Conservation (phyloP, 1,140 invertebrate species). For the Drosophila nasuta region DNA sequence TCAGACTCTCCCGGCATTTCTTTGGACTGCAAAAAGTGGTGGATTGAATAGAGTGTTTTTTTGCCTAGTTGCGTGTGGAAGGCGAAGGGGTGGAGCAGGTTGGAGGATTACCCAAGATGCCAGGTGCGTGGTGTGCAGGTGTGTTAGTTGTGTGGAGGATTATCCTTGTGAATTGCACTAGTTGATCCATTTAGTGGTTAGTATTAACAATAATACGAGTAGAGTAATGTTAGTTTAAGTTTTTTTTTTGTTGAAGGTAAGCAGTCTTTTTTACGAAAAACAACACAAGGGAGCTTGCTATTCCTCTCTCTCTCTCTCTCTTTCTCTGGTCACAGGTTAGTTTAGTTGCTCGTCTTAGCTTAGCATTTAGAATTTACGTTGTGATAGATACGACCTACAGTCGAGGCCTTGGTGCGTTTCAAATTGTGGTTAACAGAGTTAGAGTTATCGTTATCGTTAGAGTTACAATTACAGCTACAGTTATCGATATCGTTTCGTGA, state of each 20-base stretch:
- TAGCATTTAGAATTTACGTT: conserved; percentile 25
- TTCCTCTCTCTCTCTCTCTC: neutral
- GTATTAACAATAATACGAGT: conserved; percentile 1
- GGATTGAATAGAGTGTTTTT: neutral
- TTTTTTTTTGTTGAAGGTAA: conserved; percentile 24
- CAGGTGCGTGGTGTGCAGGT: conserved; percentile 12
- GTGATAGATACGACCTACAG: conserved; percentile 17
- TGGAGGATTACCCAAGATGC: conserved; percentile 12
- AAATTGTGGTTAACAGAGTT: conserved; percentile 15
- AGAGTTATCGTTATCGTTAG: conserved; percentile 6
- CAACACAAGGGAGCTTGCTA: conserved; percentile 8
- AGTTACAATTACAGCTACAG: neutral
- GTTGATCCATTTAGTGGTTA: neutral
- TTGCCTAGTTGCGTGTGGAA: neutral
- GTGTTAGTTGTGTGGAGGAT: neutral
- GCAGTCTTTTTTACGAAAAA: conserved; percentile 34
- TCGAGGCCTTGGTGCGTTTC: conserved; percentile 11
- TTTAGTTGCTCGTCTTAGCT: conserved; percentile 22
- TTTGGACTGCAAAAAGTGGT: conserved; percentile 50
- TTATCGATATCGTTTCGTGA: conserved; percentile 1
- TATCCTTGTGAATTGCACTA: conserved; percentile 2
- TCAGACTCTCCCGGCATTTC: conserved; percentile 60
- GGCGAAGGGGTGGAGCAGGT: neutral
- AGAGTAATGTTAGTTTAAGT: conserved; percentile 27
- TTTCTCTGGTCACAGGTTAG: conserved; percentile 7